Evolutionary conservation across 2,797 vertebrate genomes (phyloP).

Genomic region (Dermochelys coriacea): DNA sequence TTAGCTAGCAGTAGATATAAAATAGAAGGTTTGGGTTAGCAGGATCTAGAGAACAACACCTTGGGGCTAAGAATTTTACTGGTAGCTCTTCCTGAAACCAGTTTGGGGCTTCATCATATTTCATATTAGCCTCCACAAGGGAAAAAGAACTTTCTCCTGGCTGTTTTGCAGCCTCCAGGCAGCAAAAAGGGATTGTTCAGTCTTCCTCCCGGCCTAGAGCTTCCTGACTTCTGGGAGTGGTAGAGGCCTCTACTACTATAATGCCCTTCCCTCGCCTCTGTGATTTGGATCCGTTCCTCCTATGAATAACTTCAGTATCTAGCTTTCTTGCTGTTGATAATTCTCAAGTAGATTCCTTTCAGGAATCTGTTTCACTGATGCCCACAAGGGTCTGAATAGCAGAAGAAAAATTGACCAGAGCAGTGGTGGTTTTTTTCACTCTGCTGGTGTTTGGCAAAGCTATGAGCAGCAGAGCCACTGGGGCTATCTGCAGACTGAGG

Average conservation of each 20-base stretch:
- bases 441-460: background rate
- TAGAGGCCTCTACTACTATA: background rate
- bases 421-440: background rate
- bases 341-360: background rate
- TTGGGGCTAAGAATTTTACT: background rate
- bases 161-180: fast-evolving
- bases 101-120: fast-evolving
- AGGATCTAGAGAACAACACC: background rate
- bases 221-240: fast-evolving
- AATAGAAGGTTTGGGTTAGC: fast-evolving
- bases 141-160: background rate
- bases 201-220: fast-evolving
- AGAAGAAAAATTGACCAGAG: background rate
- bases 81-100: background rate
- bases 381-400: background rate
- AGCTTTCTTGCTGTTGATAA: background rate
- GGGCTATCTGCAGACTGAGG: background rate
- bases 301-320: background rate
- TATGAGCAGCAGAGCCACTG: background rate
- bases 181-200: background rate
- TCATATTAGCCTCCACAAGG: fast-evolving
- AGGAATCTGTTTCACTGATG: background rate
- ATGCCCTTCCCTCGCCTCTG: background rate
- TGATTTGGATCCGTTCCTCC: background rate
- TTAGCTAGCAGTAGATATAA: background rate